Conservation (phyloP, 1,140 invertebrate genomes). For the Diploscapter pachys region DNA sequence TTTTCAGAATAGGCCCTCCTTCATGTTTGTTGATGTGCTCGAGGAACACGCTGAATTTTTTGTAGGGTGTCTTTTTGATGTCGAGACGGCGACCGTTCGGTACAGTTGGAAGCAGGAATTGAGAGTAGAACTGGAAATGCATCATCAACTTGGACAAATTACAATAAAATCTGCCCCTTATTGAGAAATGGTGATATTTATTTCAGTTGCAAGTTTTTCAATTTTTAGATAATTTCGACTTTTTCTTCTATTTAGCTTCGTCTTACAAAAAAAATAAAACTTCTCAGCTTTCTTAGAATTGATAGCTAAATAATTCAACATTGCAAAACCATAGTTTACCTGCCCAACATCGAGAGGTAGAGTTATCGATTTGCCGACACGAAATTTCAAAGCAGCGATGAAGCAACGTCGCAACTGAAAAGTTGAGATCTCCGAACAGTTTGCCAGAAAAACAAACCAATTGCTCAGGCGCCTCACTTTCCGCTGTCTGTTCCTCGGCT, state of each 20-base stretch:
- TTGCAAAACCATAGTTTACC: neutral
- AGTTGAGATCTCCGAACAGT: slow-evolving; percentile 54
- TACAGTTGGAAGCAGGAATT: slow-evolving; percentile 31
- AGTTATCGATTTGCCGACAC: slow-evolving; percentile 24
- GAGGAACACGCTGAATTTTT: slow-evolving; percentile 74
- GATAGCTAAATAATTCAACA: too few species aligned
- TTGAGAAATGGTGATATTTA: too few species aligned
- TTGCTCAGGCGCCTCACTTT: slow-evolving; percentile 52
- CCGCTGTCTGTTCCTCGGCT: slow-evolving; percentile 37
- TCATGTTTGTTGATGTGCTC: slow-evolving; percentile 26
- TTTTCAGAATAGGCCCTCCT: slow-evolving; percentile 29
- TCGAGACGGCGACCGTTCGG: slow-evolving; percentile 65
- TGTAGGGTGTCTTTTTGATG: slow-evolving; percentile 81
- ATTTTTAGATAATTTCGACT: too few species aligned
- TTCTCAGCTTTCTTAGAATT: too few species aligned
- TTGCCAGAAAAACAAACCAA: neutral
- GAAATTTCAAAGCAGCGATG: slow-evolving; percentile 31
- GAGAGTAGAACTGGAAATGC: slow-evolving; percentile 28
- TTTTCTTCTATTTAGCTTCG: too few species aligned
- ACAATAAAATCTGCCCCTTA: neutral
- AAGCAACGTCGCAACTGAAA: slow-evolving; percentile 27
- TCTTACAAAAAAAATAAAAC: too few species aligned
- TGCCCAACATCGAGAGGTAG: slow-evolving; percentile 40
- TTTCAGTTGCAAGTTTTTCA: too few species aligned
- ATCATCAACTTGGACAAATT: neutral